These are phyloP conservation scores for Paralichthys olivaceus DNA, from an alignment of 2,113 vertebrate species.

Conservation along the genomic window DNA sequence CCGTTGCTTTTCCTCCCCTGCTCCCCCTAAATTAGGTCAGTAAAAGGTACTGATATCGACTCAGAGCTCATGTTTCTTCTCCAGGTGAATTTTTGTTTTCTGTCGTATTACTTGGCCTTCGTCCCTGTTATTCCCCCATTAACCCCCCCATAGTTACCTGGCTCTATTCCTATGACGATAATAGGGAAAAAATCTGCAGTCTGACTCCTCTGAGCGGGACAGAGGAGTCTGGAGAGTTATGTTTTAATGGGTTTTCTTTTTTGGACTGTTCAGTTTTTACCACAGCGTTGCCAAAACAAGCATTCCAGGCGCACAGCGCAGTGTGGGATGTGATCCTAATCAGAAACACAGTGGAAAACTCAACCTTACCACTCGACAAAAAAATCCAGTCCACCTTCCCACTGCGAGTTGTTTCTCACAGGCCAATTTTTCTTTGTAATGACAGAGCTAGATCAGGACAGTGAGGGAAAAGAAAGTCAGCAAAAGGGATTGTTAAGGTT, in stretches of 20 bases:
- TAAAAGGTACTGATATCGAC: conserved; percentile 28
- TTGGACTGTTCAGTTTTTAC: conserved; percentile 65
- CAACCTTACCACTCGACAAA: conserved; percentile 34
- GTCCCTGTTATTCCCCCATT: not conserved
- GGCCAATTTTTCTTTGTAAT: conserved; percentile 16
- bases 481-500: not conserved
- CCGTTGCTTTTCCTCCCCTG: conserved; percentile 37
- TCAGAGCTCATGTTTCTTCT: conserved; percentile 39
- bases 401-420: conserved; percentile 6
- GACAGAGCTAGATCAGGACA: conserved; percentile 1
- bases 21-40: conserved; percentile 49
- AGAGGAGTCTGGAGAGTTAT: conserved; percentile 58
- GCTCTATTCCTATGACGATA: conserved; percentile 76
- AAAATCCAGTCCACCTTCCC: conserved; percentile 37
- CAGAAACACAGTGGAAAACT: conserved; percentile 75
- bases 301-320: conserved; percentile 72
- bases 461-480: not conserved
- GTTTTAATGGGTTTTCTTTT: conserved; percentile 74
- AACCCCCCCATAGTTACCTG: conserved; percentile 53
- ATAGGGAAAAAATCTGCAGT: conserved; percentile 70
- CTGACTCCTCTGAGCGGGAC: conserved; percentile 38
- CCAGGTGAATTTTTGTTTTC: conserved; percentile 50
- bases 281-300: conserved; percentile 77
- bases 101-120: conserved; percentile 29
- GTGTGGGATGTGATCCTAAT: conserved; percentile 76